These are phyloP conservation scores for Nephila pilipes DNA, from an alignment of 1,140 invertebrate genomes.

Conservation along the genomic window DNA sequence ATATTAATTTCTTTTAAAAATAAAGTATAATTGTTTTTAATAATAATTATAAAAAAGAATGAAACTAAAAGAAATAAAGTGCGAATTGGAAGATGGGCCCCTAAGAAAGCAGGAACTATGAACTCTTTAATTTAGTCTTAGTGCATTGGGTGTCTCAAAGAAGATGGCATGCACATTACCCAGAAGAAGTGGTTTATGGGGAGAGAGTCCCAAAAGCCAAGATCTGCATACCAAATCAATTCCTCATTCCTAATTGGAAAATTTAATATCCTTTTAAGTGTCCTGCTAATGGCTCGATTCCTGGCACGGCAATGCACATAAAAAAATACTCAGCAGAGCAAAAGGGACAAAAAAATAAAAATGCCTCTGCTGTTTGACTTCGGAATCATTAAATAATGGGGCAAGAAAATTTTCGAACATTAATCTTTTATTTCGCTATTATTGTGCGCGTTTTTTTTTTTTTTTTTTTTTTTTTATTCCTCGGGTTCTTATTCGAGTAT, in stretches of 20 bases:
- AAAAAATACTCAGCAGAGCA: conserved; percentile 17
- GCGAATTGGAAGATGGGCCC: conserved; percentile 12
- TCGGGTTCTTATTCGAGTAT: conserved; percentile 32
- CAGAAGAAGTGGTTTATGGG: conserved; percentile 61
- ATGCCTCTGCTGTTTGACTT: conserved; percentile 58
- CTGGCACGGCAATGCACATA: conserved; percentile 28
- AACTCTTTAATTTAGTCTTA: conserved; percentile 72
- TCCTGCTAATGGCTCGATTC: conserved; percentile 74
- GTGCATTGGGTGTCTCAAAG: conserved; percentile 43
- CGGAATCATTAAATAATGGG: conserved; percentile 73
- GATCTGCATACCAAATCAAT: conserved; percentile 77
- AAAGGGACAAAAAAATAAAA: conserved; percentile 40
- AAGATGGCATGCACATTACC: conserved; percentile 60
- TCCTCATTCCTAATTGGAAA: conserved; percentile 77
- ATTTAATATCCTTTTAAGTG: conserved; percentile 77
- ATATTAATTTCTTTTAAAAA: too few species aligned
- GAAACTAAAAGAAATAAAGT: neutral
- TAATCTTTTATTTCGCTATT: conserved; percentile 74
- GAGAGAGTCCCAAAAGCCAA: conserved; percentile 37
- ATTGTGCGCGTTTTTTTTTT: conserved; percentile 34
- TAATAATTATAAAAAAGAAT: neutral
- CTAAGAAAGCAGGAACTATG: conserved; percentile 16
- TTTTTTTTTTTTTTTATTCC: neutral
- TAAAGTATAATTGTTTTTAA: too few species aligned
- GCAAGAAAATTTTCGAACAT: conserved; percentile 71